These are phyloP conservation scores for Menidia beryllina DNA, from an alignment of 2,113 vertebrate species.

Conservation along the genomic window DNA sequence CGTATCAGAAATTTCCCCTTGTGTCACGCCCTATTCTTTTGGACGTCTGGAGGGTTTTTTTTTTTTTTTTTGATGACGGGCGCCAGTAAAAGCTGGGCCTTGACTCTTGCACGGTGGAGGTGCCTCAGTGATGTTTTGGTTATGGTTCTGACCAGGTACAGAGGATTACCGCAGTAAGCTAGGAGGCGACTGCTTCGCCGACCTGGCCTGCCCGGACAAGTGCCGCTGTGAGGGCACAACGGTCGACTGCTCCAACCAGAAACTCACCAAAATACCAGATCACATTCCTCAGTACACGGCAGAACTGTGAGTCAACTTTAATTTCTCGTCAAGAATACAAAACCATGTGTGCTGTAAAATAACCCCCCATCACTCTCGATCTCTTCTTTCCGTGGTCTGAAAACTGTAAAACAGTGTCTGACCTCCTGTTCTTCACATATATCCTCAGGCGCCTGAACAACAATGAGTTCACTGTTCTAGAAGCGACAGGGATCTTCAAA, in stretches of 20 bases:
- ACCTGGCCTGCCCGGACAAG: conserved; percentile 96
- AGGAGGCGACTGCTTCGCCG: conserved; percentile 97
- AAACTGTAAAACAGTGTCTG: conserved; percentile 25
- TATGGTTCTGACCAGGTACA: conserved; percentile 84
- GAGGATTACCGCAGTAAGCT: conserved; percentile 98
- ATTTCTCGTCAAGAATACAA: conserved; percentile 14
- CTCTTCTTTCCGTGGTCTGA: conserved; percentile 5
- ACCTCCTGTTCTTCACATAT: conserved; percentile 36
- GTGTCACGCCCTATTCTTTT: conserved; percentile 4
- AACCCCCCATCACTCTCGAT: conserved; percentile 8
- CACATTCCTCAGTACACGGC: conserved; percentile 97
- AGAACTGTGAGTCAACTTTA: conserved; percentile 90
- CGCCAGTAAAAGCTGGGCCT: conserved; percentile 36
- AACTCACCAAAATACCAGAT: conserved; percentile 94
- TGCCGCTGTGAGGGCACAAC: conserved; percentile 97
- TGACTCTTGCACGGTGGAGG: background rate
- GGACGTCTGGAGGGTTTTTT: background rate
- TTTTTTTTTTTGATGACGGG: conserved; percentile 5
- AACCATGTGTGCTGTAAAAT: conserved; percentile 12
- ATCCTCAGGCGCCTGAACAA: conserved; percentile 92
- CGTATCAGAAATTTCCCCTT: conserved; percentile 28
- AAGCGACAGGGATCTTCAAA: conserved; percentile 97
- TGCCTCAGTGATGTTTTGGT: conserved; percentile 28
- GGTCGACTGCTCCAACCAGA: conserved; percentile 98
- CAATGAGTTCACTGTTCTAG: conserved; percentile 96